Conservation (phyloP, 2,113 vertebrate genomes). For the Penelope pileata region DNA sequence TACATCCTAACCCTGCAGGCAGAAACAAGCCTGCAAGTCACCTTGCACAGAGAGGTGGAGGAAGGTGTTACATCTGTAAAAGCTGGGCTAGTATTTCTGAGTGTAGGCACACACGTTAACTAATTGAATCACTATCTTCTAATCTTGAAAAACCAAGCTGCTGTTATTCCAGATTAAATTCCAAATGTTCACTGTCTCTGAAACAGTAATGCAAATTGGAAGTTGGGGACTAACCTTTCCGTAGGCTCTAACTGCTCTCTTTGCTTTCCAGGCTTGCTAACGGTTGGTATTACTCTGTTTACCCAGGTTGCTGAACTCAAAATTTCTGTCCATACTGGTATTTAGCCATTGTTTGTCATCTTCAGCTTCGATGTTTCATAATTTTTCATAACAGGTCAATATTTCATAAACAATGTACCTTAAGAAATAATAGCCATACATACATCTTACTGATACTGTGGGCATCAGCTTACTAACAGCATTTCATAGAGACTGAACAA, state of each 20-base stretch:
- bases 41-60: conserved; percentile 22
- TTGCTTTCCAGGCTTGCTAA: background rate
- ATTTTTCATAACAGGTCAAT: conserved; percentile 57
- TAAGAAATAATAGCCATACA: conserved; percentile 58
- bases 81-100: conserved; percentile 17
- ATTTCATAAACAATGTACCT: conserved; percentile 59
- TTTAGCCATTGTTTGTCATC: conserved; percentile 27
- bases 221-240: background rate
- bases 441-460: conserved; percentile 45
- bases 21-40: conserved; percentile 42
- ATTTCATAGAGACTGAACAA: conserved; percentile 55
- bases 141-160: conserved; percentile 3
- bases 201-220: background rate
- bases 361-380: conserved; percentile 1
- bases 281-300: background rate
- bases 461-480: conserved; percentile 40
- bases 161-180: conserved; percentile 15
- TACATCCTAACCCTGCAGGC: conserved; percentile 34
- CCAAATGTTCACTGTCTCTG: background rate
- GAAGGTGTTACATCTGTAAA: conserved; percentile 44
- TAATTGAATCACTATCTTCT: conserved; percentile 37
- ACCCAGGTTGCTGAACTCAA: background rate
- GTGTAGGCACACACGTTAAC: background rate
- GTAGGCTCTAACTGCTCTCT: background rate
- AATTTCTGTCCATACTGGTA: background rate